These are phyloP conservation scores for Fragum whitleyi DNA, from an alignment of 2,888 invertebrate genomes.

Conservation along the genomic window DNA sequence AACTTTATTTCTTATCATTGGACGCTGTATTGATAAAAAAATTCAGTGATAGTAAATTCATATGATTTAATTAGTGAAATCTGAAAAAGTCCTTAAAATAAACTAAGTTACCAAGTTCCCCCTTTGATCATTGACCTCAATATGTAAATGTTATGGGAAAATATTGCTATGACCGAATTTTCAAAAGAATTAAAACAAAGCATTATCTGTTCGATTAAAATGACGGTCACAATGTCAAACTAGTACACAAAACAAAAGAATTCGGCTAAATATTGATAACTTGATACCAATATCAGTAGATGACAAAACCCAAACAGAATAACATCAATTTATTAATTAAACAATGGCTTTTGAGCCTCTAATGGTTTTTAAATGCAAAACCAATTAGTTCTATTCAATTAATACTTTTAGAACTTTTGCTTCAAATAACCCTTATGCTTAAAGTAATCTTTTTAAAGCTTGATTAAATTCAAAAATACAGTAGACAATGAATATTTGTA, in stretches of 20 bases:
- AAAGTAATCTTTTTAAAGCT: too few species aligned
- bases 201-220: constrained; percentile 8
- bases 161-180: constrained; percentile 17
- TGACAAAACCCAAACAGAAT: background rate
- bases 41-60: too few species aligned
- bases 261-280: background rate
- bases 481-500: too few species aligned
- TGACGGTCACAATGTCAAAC: constrained; percentile 18
- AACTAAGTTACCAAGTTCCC: too few species aligned
- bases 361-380: background rate
- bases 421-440: too few species aligned
- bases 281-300: background rate
- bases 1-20: too few species aligned
- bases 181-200: constrained; percentile 3
- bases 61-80: too few species aligned
- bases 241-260: constrained; percentile 11
- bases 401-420: background rate
- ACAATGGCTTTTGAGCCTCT: background rate
- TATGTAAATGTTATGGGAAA: constrained; percentile 15
- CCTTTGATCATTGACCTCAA: background rate
- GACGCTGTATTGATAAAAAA: too few species aligned
- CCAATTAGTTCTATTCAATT: background rate
- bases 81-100: too few species aligned
- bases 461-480: too few species aligned
- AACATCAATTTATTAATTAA: background rate